Evolutionary conservation across 2,797 vertebrate species (phyloP).

Genomic region (Anas georgica): DNA sequence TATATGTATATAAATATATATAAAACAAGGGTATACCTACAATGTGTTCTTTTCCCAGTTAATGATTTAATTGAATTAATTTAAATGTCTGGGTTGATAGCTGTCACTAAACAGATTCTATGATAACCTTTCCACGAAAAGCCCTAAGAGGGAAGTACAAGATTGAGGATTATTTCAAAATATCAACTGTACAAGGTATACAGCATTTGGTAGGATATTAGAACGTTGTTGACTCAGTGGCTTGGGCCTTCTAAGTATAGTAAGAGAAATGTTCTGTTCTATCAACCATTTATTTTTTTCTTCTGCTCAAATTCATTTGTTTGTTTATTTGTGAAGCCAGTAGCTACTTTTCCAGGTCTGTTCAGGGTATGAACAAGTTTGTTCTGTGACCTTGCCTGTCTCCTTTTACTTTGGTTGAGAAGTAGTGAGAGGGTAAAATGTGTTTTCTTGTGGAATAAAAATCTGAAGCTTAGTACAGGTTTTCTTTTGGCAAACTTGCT

Average conservation of each 20-base stretch:
- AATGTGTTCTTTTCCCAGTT: neutral
- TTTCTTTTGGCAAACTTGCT: slow-evolving; percentile 36
- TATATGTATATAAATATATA: neutral
- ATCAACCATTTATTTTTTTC: neutral
- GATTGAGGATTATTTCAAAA: neutral
- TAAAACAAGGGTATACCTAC: neutral
- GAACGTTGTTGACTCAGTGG: neutral
- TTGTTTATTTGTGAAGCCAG: neutral
- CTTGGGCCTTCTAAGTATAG: neutral
- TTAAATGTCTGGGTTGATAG: neutral
- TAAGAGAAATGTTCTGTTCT: neutral
- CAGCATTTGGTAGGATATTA: neutral
- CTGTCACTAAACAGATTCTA: neutral
- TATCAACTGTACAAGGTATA: neutral
- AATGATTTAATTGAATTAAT: neutral
- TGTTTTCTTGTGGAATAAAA: slow-evolving; percentile 8
- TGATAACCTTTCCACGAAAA: neutral
- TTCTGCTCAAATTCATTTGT: no score
- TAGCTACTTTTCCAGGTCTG: neutral
- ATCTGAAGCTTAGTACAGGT: neutral
- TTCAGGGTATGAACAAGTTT: neutral
- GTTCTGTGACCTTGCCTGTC: neutral
- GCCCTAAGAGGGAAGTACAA: neutral
- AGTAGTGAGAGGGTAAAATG: neutral
- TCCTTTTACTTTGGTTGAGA: neutral